Base-by-base conservation (phyloP, 2,113 vertebrate species). In the Anas platyrhynchos region DNA sequence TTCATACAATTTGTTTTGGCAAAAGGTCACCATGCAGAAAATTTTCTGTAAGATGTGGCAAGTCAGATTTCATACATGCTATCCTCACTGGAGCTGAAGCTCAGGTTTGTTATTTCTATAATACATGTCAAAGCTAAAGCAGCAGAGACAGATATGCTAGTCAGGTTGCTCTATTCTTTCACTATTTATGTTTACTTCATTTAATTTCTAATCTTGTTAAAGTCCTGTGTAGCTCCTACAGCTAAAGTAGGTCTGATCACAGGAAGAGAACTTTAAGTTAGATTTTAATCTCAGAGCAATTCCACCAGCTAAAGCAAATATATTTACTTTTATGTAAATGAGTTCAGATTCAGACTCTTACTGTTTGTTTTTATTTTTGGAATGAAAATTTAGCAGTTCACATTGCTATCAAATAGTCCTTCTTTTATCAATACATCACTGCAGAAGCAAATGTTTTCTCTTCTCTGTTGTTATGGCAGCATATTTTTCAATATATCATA, bases 21-120 rank as follows among this genome's bases (percentile, higher is more conserved):
- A 95, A 97, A 97, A 93, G 95, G 94, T 95, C 94, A 92, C 89
- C 83, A 95, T 91, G 95, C 93, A 95, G 95, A 96, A 97, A 94
- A 94, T 95, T 54, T 97, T 94, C 88, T 89, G 77, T 95, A 94
- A 95, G 91, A 93, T 85, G 56, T 89, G 93, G 94, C 91, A 95
- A 95, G 92, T 96, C 92, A 86, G 85, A 94, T 93, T 96, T 96
- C 85, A 89, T 93, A 90, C 63, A 61, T 34, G 32, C 59, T 84
- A 81, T 81, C 71, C 93, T 92, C 67, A 54, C 46, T 78, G 86
- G 80, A 81, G 41, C 69, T 52, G 41, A 81, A 52, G 83, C 46
- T 90, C 0, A 4, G 65, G 71, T 74, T 55, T 77, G 67, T 58
- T 90, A 63, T 92, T 96, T 77, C 89, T 85, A 9, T 83, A 91